Conservation (phyloP, 2,888 invertebrate genomes). For the Netelia inedita region DNA sequence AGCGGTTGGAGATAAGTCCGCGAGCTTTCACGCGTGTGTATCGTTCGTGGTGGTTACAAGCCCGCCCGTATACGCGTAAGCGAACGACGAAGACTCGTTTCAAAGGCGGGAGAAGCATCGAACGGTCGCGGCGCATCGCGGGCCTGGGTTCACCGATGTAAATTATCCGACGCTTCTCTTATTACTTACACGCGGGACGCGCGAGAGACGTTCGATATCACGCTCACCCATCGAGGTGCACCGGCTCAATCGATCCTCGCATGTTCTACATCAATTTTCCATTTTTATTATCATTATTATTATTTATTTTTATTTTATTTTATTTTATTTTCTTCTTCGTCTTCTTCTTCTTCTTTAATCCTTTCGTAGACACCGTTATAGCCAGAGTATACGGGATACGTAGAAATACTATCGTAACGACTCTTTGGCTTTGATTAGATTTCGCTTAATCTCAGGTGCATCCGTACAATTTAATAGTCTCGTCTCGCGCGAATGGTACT, state of each 20-base stretch:
- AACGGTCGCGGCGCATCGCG: slow-evolving; percentile 40
- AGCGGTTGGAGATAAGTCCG: slow-evolving; percentile 44
- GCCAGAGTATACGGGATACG: neutral
- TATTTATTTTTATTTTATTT: no score
- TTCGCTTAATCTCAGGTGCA: slow-evolving; percentile 28
- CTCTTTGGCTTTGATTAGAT: slow-evolving; percentile 33
- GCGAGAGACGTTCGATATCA: slow-evolving; percentile 38
- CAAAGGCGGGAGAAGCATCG: slow-evolving; percentile 40
- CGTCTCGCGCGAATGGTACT: neutral
- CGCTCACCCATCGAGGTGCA: slow-evolving; percentile 31
- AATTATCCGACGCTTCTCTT: slow-evolving; percentile 61
- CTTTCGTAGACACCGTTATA: slow-evolving; percentile 24
- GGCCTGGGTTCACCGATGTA: slow-evolving; percentile 55
- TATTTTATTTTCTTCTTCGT: neutral
- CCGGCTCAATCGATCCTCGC: slow-evolving; percentile 1
- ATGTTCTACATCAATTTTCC: slow-evolving; percentile 25
- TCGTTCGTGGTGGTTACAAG: neutral
- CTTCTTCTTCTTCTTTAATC: neutral
- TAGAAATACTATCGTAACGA: slow-evolving; percentile 26
- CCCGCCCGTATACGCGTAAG: neutral
- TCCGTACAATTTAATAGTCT: slow-evolving; percentile 22
- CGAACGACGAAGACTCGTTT: slow-evolving; percentile 51
- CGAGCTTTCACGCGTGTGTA: slow-evolving; percentile 10
- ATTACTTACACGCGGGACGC: slow-evolving; percentile 39
- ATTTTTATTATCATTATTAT: neutral